These are phyloP conservation scores for Scalopus aquaticus DNA, from an alignment of 2,113 vertebrate species.

Conservation along the genomic window DNA sequence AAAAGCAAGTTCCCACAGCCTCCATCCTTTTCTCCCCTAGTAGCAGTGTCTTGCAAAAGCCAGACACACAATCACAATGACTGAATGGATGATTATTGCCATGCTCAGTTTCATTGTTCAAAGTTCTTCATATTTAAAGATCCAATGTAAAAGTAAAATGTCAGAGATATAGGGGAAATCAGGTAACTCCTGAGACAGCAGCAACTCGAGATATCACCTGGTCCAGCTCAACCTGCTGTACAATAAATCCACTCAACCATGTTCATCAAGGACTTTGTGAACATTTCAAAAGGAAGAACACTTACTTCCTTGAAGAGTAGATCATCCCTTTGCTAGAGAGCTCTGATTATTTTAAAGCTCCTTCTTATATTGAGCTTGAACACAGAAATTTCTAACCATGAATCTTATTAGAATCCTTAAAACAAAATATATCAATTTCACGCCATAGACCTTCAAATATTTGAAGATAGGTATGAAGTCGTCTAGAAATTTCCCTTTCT, in stretches of 20 bases:
- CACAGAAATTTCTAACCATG: not conserved
- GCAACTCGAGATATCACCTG: not conserved
- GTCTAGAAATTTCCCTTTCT: conserved; percentile 39
- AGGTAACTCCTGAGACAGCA: not conserved
- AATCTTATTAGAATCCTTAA: not conserved
- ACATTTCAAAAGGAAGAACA: not conserved
- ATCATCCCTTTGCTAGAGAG: not conserved
- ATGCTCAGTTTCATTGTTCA: not conserved
- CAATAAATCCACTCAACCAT: not conserved
- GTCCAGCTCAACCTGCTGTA: not conserved
- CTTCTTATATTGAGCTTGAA: not conserved
- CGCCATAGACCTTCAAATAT: not conserved
- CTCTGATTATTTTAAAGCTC: not conserved
- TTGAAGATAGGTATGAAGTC: conserved; percentile 31
- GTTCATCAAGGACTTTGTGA: not conserved
- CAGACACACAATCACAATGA: not conserved
- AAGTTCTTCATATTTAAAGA: not conserved
- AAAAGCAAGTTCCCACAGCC: not conserved
- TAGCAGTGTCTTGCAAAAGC: not conserved
- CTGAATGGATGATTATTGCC: not conserved
- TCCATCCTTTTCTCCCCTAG: not conserved
- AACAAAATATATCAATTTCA: not conserved
- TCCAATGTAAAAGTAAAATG: not conserved
- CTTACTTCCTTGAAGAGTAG: not conserved
- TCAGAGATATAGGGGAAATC: not conserved